These are phyloP conservation scores for Athalia rosae DNA, from an alignment of 2,888 invertebrate genomes.

Conservation along the genomic window DNA sequence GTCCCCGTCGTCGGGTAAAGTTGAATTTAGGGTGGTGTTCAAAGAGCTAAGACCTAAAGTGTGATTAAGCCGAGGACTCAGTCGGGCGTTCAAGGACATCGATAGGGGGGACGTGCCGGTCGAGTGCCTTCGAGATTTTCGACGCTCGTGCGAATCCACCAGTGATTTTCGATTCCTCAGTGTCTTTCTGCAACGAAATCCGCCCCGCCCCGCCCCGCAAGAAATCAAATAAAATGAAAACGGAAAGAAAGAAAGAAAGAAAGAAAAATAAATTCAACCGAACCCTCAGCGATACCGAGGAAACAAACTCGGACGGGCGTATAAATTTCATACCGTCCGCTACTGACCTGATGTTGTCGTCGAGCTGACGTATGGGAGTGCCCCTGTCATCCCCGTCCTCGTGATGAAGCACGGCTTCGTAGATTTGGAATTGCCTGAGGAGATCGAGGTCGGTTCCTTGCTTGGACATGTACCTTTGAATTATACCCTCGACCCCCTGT, in stretches of 20 bases:
- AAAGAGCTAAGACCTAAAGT: conserved; percentile 66
- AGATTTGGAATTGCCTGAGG: conserved; percentile 94
- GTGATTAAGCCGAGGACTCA: conserved; percentile 69
- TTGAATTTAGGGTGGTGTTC: conserved; percentile 68
- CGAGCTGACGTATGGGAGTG: conserved; percentile 78
- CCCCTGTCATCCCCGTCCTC: conserved; percentile 88
- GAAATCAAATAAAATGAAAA: too few species aligned
- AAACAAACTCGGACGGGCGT: not conserved
- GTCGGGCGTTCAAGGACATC: conserved; percentile 67
- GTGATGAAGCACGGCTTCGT: conserved; percentile 93
- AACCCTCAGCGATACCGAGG: not conserved
- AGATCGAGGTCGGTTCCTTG: conserved; percentile 95
- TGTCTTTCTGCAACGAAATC: conserved; percentile 77
- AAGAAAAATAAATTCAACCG: too few species aligned
- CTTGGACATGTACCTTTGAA: conserved; percentile 92
- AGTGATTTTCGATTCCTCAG: conserved; percentile 81
- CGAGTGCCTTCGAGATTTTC: conserved; percentile 87
- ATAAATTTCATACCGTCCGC: not conserved
- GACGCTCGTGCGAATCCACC: conserved; percentile 79
- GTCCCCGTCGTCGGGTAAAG: conserved; percentile 74
- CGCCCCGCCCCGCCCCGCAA: too few species aligned
- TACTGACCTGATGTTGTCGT: conserved; percentile 76
- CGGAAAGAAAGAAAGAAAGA: too few species aligned
- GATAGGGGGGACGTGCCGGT: conserved; percentile 79
- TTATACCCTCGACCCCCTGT: conserved; percentile 91